Conservation (phyloP, 2,888 invertebrate species). For the Lycocerus yunnanus region DNA sequence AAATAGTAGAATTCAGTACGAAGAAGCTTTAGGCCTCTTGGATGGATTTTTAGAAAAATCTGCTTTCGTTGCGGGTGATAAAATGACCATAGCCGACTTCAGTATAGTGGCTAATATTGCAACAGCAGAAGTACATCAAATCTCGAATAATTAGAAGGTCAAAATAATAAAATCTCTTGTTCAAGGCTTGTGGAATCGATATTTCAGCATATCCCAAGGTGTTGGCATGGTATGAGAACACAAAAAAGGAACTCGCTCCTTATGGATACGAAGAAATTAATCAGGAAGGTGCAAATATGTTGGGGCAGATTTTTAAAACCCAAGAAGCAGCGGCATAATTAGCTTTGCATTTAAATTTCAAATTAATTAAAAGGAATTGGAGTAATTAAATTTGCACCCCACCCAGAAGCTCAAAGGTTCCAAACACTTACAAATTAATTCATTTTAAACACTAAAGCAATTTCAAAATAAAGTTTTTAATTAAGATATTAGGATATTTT, state of each 20-base stretch:
- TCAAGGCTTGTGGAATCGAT: constrained; percentile 62
- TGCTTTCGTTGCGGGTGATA: constrained; percentile 70
- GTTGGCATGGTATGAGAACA: constrained; percentile 67
- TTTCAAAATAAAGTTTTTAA: not conserved
- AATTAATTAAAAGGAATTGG: not conserved
- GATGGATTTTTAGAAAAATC: constrained; percentile 63
- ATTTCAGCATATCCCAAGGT: constrained; percentile 63
- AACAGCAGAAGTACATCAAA: constrained; percentile 59
- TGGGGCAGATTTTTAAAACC: constrained; percentile 60
- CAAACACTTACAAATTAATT: not conserved
- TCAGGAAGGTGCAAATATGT: constrained; percentile 60
- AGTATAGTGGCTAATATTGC: constrained; percentile 65
- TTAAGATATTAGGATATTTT: not conserved
- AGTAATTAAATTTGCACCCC: not conserved
- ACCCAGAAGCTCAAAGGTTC: not conserved
- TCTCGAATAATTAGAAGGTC: not conserved
- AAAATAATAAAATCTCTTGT: constrained; percentile 10
- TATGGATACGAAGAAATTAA: constrained; percentile 73
- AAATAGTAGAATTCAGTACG: constrained; percentile 54
- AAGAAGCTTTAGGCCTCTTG: constrained; percentile 64
- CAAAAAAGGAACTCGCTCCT: constrained; percentile 66
- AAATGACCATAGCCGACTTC: constrained; percentile 73
- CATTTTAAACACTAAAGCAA: not conserved
- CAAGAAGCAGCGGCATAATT: not conserved
- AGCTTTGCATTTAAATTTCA: not conserved